Conservation (phyloP, 2,797 vertebrate genomes). For the Eulemur coronatus region DNA sequence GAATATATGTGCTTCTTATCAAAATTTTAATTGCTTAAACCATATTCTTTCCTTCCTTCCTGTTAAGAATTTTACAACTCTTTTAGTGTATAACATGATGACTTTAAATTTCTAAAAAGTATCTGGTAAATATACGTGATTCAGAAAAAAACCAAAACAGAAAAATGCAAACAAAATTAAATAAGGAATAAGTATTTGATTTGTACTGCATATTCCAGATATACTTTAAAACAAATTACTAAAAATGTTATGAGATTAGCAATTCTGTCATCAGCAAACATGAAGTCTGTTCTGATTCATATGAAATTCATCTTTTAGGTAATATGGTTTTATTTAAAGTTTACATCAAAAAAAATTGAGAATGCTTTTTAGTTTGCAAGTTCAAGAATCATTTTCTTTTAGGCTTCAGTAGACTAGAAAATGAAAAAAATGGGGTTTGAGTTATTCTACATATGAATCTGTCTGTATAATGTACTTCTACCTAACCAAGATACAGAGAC, state of each 20-base stretch:
- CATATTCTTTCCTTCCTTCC: neutral
- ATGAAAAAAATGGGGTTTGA: neutral
- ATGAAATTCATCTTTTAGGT: neutral
- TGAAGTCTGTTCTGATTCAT: neutral
- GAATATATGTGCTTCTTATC: constrained; percentile 16
- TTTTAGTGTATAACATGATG: neutral
- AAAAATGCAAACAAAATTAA: neutral
- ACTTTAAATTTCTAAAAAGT: constrained; percentile 8
- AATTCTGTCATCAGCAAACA: neutral
- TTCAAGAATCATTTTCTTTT: neutral
- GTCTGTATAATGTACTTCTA: neutral
- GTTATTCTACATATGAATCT: neutral
- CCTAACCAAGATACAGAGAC: neutral
- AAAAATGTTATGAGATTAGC: neutral
- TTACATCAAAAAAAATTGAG: neutral
- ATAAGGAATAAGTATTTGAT: neutral
- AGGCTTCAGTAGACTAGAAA: neutral
- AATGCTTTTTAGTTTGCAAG: neutral
- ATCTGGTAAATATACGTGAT: neutral
- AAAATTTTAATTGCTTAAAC: neutral
- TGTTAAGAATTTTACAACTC: neutral
- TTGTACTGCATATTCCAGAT: neutral
- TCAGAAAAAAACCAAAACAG: neutral
- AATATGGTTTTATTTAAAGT: constrained; percentile 25
- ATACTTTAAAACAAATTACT: neutral